Evolutionary conservation across 2,888 invertebrate genomes (phyloP).

Genomic region (Orthosia incerta): DNA sequence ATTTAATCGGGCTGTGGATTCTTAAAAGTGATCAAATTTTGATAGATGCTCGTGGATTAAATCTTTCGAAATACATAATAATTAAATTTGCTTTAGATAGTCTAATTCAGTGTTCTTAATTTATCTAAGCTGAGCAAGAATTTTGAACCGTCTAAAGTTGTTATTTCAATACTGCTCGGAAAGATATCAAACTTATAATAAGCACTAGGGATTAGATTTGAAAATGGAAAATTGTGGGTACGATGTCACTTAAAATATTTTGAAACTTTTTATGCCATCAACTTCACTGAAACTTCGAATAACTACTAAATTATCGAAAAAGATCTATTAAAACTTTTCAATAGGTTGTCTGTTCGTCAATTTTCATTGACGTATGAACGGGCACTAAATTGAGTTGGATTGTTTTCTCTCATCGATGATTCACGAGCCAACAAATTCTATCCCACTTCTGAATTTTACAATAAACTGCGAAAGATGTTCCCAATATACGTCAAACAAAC

Average conservation of each 20-base stretch:
- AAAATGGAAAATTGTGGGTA: not conserved
- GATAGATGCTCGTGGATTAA: not conserved
- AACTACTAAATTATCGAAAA: constrained; percentile 22
- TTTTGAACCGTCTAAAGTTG: constrained; percentile 39
- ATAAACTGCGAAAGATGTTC: not conserved
- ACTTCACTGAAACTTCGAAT: constrained; percentile 7
- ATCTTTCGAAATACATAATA: not conserved
- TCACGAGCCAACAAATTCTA: constrained; percentile 11
- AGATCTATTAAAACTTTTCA: constrained; percentile 31
- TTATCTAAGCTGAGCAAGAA: constrained; percentile 28
- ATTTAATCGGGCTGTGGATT: constrained; percentile 18
- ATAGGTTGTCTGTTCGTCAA: constrained; percentile 31
- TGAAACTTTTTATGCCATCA: not conserved
- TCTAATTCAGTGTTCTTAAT: constrained; percentile 28
- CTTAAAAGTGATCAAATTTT: constrained; percentile 20
- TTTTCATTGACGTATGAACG: constrained; percentile 52
- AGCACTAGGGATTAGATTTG: constrained; percentile 13
- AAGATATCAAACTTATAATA: constrained; percentile 33
- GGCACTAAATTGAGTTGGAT: constrained; percentile 16
- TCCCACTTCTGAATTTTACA: constrained; percentile 8
- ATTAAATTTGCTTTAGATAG: constrained; percentile 35
- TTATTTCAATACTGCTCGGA: constrained; percentile 35
- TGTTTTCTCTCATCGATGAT: constrained; percentile 34
- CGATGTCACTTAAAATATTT: not conserved
- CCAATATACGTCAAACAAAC: constrained; percentile 42